phyloP scores from a whole-genome alignment of 64 coral and sea anemone species.

The Montipora capricornis region DNA sequence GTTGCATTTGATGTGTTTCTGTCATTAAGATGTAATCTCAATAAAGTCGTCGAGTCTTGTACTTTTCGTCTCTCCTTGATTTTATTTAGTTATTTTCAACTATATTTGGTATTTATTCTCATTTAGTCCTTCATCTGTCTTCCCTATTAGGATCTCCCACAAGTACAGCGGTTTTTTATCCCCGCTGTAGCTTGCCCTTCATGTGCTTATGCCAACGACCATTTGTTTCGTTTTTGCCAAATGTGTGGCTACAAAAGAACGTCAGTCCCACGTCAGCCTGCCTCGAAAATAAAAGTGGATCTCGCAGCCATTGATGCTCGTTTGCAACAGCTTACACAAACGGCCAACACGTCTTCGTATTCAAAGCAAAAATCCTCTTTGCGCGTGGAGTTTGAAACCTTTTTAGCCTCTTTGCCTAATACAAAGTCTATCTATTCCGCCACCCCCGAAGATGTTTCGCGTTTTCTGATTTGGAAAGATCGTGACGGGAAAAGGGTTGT shows the following conservation, averaged over 20 bases:
- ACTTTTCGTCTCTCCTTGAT: not conserved
- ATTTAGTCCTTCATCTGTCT: not conserved
- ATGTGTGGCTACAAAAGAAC: conserved; percentile 58
- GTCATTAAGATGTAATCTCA: not conserved
- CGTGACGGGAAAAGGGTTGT: not conserved
- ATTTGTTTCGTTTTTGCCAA: conserved; percentile 61
- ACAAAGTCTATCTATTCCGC: not conserved
- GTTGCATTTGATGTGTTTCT: not conserved
- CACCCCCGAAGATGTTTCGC: not conserved
- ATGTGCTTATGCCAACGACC: conserved; percentile 48
- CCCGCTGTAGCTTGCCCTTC: conserved; percentile 52
- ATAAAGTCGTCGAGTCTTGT: not conserved
- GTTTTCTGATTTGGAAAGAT: not conserved
- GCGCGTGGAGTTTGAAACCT: not conserved
- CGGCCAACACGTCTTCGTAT: not conserved
- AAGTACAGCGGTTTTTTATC: conserved; percentile 24
- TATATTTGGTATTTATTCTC: not conserved
- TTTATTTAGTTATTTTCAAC: conserved; percentile 1
- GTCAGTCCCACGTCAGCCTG: not conserved
- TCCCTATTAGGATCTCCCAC: conserved; percentile 31
- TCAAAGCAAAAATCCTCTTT: conserved; percentile 9
- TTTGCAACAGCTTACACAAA: not conserved
- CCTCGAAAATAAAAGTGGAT: not conserved
- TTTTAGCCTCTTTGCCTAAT: conserved; percentile 1
- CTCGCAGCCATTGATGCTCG: not conserved